Base-by-base conservation (phyloP, 2,888 invertebrate genomes). In the Hirudinaria manillensis region DNA sequence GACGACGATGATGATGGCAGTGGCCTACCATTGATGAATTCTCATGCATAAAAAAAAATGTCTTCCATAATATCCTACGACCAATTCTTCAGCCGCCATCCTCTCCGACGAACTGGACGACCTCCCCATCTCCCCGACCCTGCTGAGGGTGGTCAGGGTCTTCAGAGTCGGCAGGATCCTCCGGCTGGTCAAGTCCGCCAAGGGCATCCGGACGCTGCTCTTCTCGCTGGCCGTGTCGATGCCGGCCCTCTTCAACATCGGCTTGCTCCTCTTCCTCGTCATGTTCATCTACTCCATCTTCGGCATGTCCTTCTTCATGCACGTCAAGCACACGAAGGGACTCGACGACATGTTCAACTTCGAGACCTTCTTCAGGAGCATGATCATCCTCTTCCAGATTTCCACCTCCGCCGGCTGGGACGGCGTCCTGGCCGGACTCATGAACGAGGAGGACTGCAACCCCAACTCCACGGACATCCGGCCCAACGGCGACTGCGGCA, bases 281-380 rank as follows among this genome's bases (percentile, higher is more conserved):
- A 97, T 98, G 94, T 98, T 97, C 88, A 98, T 98, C 88, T 98
- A 96, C 87, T 95, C 96, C 83, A 97, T 97, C 86, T 97, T 98
- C 86, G 98, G 98, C 82, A 98, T 98, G 97, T 95, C 95, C 78
- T 98, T 98, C 89, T 98, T 98, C 88, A 95, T 95, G 94, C 92
- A 95, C 88, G 96, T 97, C 81, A 93, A 94, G 87, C 91, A 93
- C 86, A 92, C 92, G 85, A 92, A 92, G 83, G 97, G 96, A 81
- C 89, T 98, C 81, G 96, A 97, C 85, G 93, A 94, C 85, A 81
- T 94, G 80, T 97, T 96, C 89, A 98, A 97, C 87, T 98, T 98
- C 88, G 93, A 95, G 88, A 98, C 97, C 77, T 98, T 98, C 87
- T 93, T 93, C 85, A 93, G 95, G 89, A 95, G 96, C 86, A 94